These are phyloP conservation scores for Mycetomoellerius zeteki DNA, from an alignment of 1,140 invertebrate genomes.

Conservation along the genomic window DNA sequence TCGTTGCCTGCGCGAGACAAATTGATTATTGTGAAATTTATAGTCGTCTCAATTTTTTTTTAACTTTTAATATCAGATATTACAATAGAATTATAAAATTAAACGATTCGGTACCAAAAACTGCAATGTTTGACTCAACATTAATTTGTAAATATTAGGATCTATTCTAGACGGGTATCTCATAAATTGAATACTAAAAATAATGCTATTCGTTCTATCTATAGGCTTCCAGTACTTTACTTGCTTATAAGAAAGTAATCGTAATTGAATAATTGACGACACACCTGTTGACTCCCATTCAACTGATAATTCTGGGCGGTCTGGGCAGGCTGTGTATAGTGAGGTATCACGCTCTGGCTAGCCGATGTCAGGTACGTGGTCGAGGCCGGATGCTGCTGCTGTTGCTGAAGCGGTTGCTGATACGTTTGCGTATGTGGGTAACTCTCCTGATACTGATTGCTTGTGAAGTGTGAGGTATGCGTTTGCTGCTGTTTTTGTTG, in stretches of 20 bases:
- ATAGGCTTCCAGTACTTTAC: neutral
- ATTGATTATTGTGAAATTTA: slow-evolving; percentile 4
- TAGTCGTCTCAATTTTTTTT: neutral
- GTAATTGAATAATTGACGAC: slow-evolving; percentile 41
- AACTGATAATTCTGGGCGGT: slow-evolving; percentile 83
- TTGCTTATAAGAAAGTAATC: slow-evolving; percentile 26
- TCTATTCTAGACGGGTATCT: slow-evolving; percentile 14
- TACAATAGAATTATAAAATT: slow-evolving; percentile 8
- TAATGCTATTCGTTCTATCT: neutral
- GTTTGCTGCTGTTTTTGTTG: slow-evolving; percentile 77
- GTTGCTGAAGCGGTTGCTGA: slow-evolving; percentile 83
- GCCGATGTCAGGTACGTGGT: slow-evolving; percentile 83
- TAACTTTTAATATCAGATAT: neutral
- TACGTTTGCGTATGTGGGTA: slow-evolving; percentile 86
- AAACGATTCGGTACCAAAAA: neutral
- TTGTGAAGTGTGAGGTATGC: slow-evolving; percentile 83
- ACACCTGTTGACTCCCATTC: slow-evolving; percentile 84
- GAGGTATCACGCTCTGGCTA: slow-evolving; percentile 82
- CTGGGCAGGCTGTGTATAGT: slow-evolving; percentile 83
- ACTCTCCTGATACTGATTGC: slow-evolving; percentile 86
- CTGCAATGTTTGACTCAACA: neutral
- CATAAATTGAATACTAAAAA: neutral
- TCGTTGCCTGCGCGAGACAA: slow-evolving; percentile 78
- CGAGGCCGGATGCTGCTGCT: slow-evolving; percentile 80
- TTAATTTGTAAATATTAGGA: neutral